Conservation (phyloP, 2,797 vertebrate species). For the Naso thynnoides region DNA sequence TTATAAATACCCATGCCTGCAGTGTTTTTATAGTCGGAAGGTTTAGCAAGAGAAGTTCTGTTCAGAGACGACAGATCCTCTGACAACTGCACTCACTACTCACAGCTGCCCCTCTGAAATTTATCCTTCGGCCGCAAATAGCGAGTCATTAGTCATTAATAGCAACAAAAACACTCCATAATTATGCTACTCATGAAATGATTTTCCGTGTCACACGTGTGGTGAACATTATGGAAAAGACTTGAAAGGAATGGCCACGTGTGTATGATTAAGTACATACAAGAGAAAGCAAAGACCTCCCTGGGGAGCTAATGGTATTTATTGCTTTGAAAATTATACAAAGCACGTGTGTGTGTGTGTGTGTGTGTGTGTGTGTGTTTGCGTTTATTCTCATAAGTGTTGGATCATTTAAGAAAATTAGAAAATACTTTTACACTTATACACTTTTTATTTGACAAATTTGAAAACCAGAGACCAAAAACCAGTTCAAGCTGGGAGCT, state of each 20-base stretch:
- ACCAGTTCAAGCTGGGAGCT: too few relatives aligned
- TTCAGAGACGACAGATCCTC: background rate
- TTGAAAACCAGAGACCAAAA: too few relatives aligned
- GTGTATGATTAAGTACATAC: background rate
- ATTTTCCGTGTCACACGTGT: conserved; percentile 36
- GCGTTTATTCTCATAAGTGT: too few relatives aligned
- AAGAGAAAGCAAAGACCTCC: background rate
- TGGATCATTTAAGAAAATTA: too few relatives aligned
- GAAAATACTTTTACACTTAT: too few relatives aligned
- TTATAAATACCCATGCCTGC: background rate
- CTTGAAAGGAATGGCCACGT: conserved; percentile 8
- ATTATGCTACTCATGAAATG: conserved; percentile 16
- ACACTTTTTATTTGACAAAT: background rate
- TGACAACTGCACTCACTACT: background rate
- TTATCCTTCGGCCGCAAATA: conserved; percentile 20
- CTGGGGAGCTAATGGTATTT: too few relatives aligned
- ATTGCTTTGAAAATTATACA: too few relatives aligned
- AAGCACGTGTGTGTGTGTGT: too few relatives aligned
- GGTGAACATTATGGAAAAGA: conserved; percentile 10
- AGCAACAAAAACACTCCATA: conserved; percentile 22
- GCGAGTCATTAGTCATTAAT: conserved; percentile 28
- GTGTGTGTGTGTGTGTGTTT: too few relatives aligned
- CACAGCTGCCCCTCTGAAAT: background rate
- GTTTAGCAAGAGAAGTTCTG: background rate
- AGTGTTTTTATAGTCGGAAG: conserved; percentile 7